Percentiles rank a stretch among this genome's conserved stretches.
Conservation (phyloP, 2,888 invertebrate species). For the Clusia tigrina region DNA sequence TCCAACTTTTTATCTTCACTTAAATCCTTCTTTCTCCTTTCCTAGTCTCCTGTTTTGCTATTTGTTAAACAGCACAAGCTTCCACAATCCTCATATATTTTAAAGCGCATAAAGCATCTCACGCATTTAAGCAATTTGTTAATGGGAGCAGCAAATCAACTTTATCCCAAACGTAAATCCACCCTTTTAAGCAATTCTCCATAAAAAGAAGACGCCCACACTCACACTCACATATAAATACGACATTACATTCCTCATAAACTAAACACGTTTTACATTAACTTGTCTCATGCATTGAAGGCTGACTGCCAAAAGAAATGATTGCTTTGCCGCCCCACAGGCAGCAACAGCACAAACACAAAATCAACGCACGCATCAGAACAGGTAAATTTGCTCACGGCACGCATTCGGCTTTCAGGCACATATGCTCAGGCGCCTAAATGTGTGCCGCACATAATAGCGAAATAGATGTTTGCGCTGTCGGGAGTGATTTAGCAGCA, state of each 20-base stretch:
- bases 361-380: slow-evolving; percentile 12
- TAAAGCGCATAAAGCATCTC: slow-evolving; percentile 9
- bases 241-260: not conserved
- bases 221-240: too few species aligned
- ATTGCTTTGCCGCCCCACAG: not conserved
- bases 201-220: too few species aligned
- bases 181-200: not conserved
- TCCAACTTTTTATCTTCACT: too few species aligned
- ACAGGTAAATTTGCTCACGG: slow-evolving; percentile 9
- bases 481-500: slow-evolving; percentile 1
- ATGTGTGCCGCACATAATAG: slow-evolving; percentile 17
- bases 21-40: too few species aligned
- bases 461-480: slow-evolving; percentile 11
- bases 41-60: too few species aligned
- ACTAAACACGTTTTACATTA: slow-evolving; percentile 15
- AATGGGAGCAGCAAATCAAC: slow-evolving; percentile 17
- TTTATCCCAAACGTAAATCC: not conserved
- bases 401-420: not conserved
- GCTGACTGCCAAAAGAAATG: not conserved
- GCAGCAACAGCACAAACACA: not conserved
- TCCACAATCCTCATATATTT: too few species aligned
- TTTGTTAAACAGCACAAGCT: too few species aligned
- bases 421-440: slow-evolving; percentile 9
- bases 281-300: not conserved
- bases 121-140: slow-evolving; percentile 20